phyloP scores from a whole-genome alignment of 2,113 vertebrate genomes.

The Phodopus roborovskii region DNA sequence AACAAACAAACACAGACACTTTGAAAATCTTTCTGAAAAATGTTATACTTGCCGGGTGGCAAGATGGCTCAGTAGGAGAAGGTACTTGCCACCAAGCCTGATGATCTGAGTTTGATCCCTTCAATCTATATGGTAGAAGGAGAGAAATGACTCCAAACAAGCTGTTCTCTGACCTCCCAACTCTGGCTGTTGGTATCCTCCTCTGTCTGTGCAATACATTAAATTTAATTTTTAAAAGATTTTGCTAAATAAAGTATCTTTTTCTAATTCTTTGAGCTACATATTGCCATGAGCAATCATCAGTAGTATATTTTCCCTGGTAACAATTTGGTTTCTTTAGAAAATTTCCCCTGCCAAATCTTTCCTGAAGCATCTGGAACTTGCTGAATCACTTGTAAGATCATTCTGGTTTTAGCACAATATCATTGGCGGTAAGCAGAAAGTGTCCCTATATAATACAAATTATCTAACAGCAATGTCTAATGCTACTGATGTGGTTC shows the following conservation, averaged over 20 bases:
- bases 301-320: constrained; percentile 91
- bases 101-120: not conserved
- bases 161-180: not conserved
- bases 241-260: constrained; percentile 88
- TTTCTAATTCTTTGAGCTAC: constrained; percentile 92
- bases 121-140: not conserved
- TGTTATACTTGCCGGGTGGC: constrained; percentile 61
- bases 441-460: constrained; percentile 59
- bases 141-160: not conserved
- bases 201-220: not conserved
- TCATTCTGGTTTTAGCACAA: constrained; percentile 88
- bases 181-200: not conserved
- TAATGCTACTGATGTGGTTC: not conserved
- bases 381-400: constrained; percentile 88
- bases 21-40: constrained; percentile 63
- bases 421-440: constrained; percentile 81
- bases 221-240: constrained; percentile 67
- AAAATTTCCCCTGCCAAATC: constrained; percentile 89
- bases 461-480: accelerated
- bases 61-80: not conserved
- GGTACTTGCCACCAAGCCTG: not conserved
- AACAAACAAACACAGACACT: not conserved
- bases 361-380: constrained; percentile 87
- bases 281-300: constrained; percentile 94
- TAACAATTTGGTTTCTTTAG: constrained; percentile 89